A percentile compares a stretch with the other conserved stretches of the same genome.
phyloP scores from a whole-genome alignment of 2,113 vertebrate genomes.

The Himantopus leucocephalus region DNA sequence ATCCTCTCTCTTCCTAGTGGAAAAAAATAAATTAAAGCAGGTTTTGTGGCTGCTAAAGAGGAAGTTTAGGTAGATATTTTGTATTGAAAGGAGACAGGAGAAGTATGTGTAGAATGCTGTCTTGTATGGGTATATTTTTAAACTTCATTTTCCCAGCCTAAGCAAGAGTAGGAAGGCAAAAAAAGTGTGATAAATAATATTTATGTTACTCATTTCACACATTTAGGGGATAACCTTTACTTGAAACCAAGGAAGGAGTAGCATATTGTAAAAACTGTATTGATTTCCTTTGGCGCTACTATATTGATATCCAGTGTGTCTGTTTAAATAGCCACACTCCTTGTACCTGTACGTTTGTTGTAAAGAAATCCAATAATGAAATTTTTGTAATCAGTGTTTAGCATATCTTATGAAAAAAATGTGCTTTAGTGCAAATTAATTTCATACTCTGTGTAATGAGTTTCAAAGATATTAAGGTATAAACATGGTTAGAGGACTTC shows the following conservation, averaged over 20 bases:
- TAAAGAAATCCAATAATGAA: neutral
- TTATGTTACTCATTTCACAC: neutral
- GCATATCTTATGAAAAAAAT: neutral
- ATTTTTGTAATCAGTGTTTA: neutral
- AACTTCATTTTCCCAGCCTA: neutral
- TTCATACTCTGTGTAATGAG: neutral
- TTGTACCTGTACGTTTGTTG: neutral
- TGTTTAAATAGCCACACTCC: neutral
- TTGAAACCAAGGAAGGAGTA: neutral
- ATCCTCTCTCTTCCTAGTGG: neutral
- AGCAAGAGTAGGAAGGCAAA: neutral
- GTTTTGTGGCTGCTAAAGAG: neutral
- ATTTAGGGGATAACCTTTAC: neutral
- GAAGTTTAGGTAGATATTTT: neutral
- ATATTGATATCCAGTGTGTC: neutral
- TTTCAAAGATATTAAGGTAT: neutral
- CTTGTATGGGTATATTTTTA: accelerated
- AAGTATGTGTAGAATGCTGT: neutral
- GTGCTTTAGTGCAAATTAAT: neutral
- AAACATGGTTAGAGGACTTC: neutral
- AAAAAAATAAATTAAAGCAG: neutral
- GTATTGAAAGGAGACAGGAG: neutral
- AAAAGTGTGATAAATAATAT: neutral
- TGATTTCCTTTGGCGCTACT: neutral
- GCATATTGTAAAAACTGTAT: neutral